Base-by-base conservation (phyloP, 2,797 vertebrate genomes). In the Clarias platycephalus region DNA sequence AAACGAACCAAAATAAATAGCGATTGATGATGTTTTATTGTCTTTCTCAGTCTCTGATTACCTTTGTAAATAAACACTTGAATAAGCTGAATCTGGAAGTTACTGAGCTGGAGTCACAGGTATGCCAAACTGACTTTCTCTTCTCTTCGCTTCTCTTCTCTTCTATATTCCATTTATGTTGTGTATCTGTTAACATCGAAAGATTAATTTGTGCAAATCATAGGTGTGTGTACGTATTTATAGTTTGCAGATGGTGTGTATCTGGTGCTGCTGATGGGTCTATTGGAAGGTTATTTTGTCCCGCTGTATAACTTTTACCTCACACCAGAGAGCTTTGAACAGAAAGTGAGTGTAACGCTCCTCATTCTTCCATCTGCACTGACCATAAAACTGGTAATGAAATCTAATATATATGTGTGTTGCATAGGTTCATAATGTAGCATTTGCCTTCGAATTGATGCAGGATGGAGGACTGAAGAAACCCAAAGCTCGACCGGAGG, bases 191-290 rank as follows among this genome's bases (percentile, higher is more conserved):
- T 20, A 13, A 37, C n/a, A 80, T n/a, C 15, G 40, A n/a, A 37
- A n/a, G 24, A 62, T n/a, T 16, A 66, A 18, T 58, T 37, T 68
- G 67, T 82, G 31, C 7, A 71, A 62, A 15, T 63, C 37, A 18
- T 44, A 1, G 1, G 3, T 31, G 34, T 13, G 16, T 82, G 40
- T 70, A 20, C 62, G n/a, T 93, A 84, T 92, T 8, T 89, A 71
- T 80, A 99, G 98, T 99, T 99, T 94, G 97, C 98, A 93, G 98
- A 99, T 81, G 98, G 98, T 0, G 98, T 99, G 63, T 99, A 99
- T 91, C 92, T 99, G 90, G 96, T 99, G 62, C 92, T 99, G 81
- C 92, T 99, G 88, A 98, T 98, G 97, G 98, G 98, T n/a, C 94
- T 99, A 40, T 93, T 99, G 24, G 98, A 99, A 84, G 95, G 95